These are phyloP conservation scores for Sinocyclocheilus anophthalmus DNA, from an alignment of 2,113 vertebrate species.

Conservation along the genomic window DNA sequence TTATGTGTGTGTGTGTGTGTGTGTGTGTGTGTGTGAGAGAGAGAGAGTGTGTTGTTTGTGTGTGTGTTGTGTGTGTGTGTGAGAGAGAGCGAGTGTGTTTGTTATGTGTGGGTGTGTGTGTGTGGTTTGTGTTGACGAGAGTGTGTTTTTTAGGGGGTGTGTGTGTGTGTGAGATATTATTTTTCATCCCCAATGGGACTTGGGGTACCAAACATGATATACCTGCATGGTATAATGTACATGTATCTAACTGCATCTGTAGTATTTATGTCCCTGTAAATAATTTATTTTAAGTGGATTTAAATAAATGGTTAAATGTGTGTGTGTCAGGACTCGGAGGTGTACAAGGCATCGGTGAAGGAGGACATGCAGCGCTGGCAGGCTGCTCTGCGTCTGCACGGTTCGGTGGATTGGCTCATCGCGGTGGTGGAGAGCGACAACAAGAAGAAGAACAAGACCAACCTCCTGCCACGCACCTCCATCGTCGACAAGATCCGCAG, in stretches of 20 bases:
- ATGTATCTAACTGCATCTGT: no score
- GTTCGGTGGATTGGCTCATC: conserved; percentile 92
- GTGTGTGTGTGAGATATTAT: background rate
- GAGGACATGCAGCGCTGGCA: conserved; percentile 98
- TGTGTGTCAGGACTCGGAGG: conserved; percentile 85
- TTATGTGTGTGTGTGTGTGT: no score
- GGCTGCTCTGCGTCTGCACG: conserved; percentile 83
- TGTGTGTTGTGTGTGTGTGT: no score
- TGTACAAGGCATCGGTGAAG: conserved; percentile 91
- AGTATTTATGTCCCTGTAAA: no score
- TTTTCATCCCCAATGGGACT: background rate
- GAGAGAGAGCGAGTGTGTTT: no score
- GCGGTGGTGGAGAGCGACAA: conserved; percentile 93
- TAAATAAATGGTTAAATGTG: background rate
- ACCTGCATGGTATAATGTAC: background rate
- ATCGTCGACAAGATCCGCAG: conserved; percentile 98
- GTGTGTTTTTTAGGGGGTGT: no score
- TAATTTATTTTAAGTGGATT: no score
- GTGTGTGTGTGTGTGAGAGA: no score
- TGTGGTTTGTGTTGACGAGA: no score
- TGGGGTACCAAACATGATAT: background rate
- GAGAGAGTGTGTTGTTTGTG: no score
- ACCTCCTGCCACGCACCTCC: conserved; percentile 94
- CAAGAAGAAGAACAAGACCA: conserved; percentile 98
- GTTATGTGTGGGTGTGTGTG: no score